These are phyloP conservation scores for Plectrocnemia conspersa DNA, from an alignment of 1,140 invertebrate species.

Conservation along the genomic window DNA sequence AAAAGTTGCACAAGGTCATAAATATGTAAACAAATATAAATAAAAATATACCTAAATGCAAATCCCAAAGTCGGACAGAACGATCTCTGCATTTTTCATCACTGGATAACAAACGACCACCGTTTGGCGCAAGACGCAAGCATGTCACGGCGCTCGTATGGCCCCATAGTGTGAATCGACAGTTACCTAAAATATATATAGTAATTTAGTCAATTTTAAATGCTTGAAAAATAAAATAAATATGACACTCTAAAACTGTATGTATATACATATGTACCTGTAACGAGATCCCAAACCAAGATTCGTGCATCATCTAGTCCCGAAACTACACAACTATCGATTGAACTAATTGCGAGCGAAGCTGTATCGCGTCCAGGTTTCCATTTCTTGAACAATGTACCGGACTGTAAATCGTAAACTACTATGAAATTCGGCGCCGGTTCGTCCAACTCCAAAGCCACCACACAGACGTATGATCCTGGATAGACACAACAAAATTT, in stretches of 20 bases:
- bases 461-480: constrained; percentile 64
- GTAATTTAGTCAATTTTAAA: background rate
- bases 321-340: constrained; percentile 74
- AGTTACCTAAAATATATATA: constrained; percentile 54
- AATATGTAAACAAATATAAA: no score
- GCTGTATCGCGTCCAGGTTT: constrained; percentile 77
- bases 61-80: constrained; percentile 73
- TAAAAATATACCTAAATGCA: constrained; percentile 64
- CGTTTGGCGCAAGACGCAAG: constrained; percentile 65
- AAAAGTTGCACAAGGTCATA: no score
- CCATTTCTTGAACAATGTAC: constrained; percentile 88
- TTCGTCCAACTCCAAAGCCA: constrained; percentile 73
- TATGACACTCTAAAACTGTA: background rate
- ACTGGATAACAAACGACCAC: constrained; percentile 64
- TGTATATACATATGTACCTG: constrained; percentile 52
- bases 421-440: constrained; percentile 82
- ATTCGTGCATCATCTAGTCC: constrained; percentile 75
- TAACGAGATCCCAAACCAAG: constrained; percentile 83
- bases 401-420: constrained; percentile 86
- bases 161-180: constrained; percentile 65
- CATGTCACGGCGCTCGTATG: constrained; percentile 71
- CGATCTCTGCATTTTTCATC: constrained; percentile 65
- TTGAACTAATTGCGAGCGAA: constrained; percentile 74
- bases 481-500: constrained; percentile 1
- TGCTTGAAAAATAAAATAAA: background rate